Conservation (phyloP, 2,113 vertebrate species). For the Vulpes vulpes region DNA sequence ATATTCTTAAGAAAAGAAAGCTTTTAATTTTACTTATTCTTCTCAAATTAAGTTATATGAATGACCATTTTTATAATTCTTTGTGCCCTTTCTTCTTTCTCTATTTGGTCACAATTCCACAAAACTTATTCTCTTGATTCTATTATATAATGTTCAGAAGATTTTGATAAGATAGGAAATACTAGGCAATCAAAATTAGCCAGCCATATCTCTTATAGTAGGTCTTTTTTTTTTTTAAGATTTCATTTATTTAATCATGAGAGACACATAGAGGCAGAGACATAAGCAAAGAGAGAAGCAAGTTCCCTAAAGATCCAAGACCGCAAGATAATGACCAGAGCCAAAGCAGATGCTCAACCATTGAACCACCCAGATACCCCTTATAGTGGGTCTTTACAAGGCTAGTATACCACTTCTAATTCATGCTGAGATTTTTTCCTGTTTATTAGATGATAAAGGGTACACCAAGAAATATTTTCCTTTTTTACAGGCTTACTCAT, state of each 20-base stretch:
- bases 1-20: background rate
- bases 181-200: background rate
- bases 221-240: background rate
- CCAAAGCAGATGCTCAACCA: too few relatives aligned
- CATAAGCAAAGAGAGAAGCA: too few relatives aligned
- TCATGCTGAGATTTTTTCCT: background rate
- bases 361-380: too few relatives aligned
- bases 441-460: background rate
- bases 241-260: too few relatives aligned
- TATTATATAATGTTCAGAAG: background rate
- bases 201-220: background rate
- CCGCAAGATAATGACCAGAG: too few relatives aligned
- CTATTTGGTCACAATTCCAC: background rate
- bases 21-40: background rate
- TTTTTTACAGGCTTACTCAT: background rate
- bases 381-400: background rate
- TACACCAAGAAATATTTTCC: background rate
- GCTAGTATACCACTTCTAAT: background rate
- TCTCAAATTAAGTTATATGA: background rate
- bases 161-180: constrained; percentile 38
- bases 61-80: background rate
- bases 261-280: too few relatives aligned
- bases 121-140: background rate
- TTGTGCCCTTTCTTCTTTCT: background rate
- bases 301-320: too few relatives aligned